Conservation (phyloP, 2,888 invertebrate species). For the Calameuta idolon region DNA sequence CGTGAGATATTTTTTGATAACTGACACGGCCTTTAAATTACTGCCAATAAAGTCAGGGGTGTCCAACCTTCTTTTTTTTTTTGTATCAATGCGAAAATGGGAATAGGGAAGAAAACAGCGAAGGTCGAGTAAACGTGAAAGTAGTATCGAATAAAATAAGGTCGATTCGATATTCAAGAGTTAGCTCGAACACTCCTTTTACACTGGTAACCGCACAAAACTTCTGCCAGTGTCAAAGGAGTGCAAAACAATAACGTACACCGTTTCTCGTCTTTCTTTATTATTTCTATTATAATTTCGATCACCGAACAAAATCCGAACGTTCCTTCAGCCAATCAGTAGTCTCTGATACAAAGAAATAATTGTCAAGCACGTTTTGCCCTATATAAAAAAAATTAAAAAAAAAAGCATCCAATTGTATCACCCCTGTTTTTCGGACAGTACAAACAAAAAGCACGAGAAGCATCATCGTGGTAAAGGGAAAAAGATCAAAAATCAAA, state of each 20-base stretch:
- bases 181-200: background rate
- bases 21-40: slow-evolving; percentile 52
- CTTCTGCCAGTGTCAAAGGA: background rate
- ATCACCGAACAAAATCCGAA: background rate
- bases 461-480: background rate
- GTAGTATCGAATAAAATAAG: slow-evolving; percentile 21
- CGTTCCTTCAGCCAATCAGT: background rate
- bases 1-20: background rate
- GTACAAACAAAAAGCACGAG: slow-evolving; percentile 3
- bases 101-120: slow-evolving; percentile 11
- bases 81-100: background rate
- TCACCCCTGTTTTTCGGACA: slow-evolving; percentile 42
- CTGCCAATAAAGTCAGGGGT: slow-evolving; percentile 54
- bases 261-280: background rate
- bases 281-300: background rate
- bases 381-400: background rate
- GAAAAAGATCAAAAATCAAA: background rate
- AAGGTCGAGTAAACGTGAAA: slow-evolving; percentile 6
- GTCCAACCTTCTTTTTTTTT: slow-evolving; percentile 27
- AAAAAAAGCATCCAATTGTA: slow-evolving; percentile 39
- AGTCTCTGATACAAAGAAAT: background rate
- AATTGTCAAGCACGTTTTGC: background rate
- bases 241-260: background rate
- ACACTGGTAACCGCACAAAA: background rate
- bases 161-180: background rate